Evolutionary conservation across 2,888 invertebrate genomes (phyloP), one percentile per base, ranked within the genome.

Genomic region (Pheosia gnoma): DNA sequence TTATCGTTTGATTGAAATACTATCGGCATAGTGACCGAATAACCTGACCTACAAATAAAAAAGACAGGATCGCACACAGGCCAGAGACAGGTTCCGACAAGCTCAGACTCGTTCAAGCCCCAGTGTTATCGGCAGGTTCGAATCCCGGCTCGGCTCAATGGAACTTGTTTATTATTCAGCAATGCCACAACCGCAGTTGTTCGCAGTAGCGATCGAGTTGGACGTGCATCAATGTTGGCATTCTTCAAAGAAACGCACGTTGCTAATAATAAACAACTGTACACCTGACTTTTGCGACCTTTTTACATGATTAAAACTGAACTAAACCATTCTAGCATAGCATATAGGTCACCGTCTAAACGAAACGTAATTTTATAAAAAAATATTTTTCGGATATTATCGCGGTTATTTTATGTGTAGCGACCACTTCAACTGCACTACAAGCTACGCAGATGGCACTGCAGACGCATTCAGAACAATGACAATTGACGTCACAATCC

Each of bases 151-250:
- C 37, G 51, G 25, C 25, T 51, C 25, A 25, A 8, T 51, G 25
- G 13, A 51, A 51, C 51, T 51, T 25, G 51, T 51, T 51, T 51
- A 51, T 51, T 51, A 51, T 51, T 51, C 51, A 51, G 51, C 51
- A 25, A 51, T 13, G 49, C 6, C 49, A 0, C 49, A 51, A 25
- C 25, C 51, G 25, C 25, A 25, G 25, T 51, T 51, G 51, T 51
- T 25, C 51, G 25, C 51, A 51, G 51, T 51, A 51, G 25, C 51
- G 25, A 51, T 25, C n/a, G 25, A 51, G 5, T 25, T 6, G 4
- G 25, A 51, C 51, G 51, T 51, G 51, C 51, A 51, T 51, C 25
- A 51, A 51, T 51, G 51, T 25, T 25, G 10, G 51, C 10, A 51
- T 51, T 11, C 47, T 47, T 47, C 47, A 4, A 47, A 47, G 47